phyloP scores from a whole-genome alignment of 1,140 invertebrate genomes.

The Zaprionus vittiger region DNA sequence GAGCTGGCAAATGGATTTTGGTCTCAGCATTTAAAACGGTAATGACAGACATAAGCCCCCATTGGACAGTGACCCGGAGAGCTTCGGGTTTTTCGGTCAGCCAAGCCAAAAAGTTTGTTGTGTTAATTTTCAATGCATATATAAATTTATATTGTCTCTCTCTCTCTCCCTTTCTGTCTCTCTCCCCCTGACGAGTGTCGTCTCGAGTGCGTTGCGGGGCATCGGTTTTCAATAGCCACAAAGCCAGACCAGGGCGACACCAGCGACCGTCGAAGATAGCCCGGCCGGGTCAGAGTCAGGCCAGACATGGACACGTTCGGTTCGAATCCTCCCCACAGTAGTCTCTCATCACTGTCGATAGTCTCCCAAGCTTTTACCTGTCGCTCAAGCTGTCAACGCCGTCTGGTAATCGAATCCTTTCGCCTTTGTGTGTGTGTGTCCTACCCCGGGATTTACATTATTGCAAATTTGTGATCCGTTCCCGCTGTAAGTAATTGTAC shows the following conservation, averaged over 20 bases:
- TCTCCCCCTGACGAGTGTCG: background rate
- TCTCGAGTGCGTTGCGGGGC: slow-evolving; percentile 42
- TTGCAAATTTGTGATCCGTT: slow-evolving; percentile 31
- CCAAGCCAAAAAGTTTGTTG: slow-evolving; percentile 78
- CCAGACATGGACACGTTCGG: slow-evolving; percentile 17
- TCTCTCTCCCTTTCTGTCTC: background rate
- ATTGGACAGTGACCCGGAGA: slow-evolving; percentile 10
- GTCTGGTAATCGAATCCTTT: slow-evolving; percentile 57
- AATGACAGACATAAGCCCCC: slow-evolving; percentile 63
- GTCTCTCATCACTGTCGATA: background rate
- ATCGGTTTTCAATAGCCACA: slow-evolving; percentile 45
- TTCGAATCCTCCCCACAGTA: background rate
- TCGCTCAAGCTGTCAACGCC: slow-evolving; percentile 31
- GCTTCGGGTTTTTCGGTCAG: slow-evolving; percentile 50
- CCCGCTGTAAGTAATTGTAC: slow-evolving; percentile 38
- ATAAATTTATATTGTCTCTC: slow-evolving; percentile 54
- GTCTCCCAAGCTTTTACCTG: slow-evolving; percentile 7
- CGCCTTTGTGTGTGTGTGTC: slow-evolving; percentile 10
- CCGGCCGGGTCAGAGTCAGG: background rate
- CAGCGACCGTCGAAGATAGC: background rate
- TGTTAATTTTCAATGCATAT: slow-evolving; percentile 78
- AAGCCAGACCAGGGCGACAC: slow-evolving; percentile 29
- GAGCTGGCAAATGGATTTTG: slow-evolving; percentile 66
- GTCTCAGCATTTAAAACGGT: slow-evolving; percentile 53
- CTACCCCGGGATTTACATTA: slow-evolving; percentile 20